A percentile compares a stretch with the other conserved stretches of the same genome.
These are phyloP conservation scores for Hyperoodon ampullatus DNA, from an alignment of 2,113 vertebrate genomes.

Conservation along the genomic window DNA sequence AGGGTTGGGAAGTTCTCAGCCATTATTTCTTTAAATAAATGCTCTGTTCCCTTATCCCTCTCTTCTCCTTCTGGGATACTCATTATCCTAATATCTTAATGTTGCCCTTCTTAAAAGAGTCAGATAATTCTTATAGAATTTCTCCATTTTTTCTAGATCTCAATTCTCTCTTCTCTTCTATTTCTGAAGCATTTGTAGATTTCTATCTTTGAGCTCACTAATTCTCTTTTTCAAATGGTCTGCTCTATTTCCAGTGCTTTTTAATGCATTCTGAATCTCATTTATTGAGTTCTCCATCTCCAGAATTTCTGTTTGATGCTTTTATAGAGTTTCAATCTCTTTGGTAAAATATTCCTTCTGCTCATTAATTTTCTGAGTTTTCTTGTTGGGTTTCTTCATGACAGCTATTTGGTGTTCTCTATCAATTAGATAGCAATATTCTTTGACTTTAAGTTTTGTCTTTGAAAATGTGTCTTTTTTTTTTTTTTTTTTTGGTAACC, in stretches of 20 bases:
- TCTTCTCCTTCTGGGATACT: neutral
- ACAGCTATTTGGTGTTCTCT: neutral
- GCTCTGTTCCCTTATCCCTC: neutral
- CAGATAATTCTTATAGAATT: neutral
- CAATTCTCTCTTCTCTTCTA: neutral
- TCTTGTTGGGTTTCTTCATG: neutral
- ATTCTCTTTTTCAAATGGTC: neutral
- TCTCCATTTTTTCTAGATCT: neutral
- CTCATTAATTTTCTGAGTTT: neutral
- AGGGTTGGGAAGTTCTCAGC: neutral
- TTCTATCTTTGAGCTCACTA: neutral
- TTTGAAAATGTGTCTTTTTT: neutral
- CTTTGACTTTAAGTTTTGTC: neutral
- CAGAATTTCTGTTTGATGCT: neutral
- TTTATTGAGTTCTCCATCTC: neutral
- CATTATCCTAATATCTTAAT: neutral
- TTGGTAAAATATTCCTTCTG: neutral
- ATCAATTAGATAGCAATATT: neutral
- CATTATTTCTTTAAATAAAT: neutral
- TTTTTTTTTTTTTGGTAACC: neutral
- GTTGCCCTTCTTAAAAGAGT: neutral
- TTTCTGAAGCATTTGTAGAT: neutral
- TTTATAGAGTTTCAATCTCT: neutral
- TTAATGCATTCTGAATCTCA: neutral
- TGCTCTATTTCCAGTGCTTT: neutral